A percentile compares a stretch with the other conserved stretches of the same genome.
Conservation (phyloP, 2,888 invertebrate species). For the Alviniconcha strummeri region DNA sequence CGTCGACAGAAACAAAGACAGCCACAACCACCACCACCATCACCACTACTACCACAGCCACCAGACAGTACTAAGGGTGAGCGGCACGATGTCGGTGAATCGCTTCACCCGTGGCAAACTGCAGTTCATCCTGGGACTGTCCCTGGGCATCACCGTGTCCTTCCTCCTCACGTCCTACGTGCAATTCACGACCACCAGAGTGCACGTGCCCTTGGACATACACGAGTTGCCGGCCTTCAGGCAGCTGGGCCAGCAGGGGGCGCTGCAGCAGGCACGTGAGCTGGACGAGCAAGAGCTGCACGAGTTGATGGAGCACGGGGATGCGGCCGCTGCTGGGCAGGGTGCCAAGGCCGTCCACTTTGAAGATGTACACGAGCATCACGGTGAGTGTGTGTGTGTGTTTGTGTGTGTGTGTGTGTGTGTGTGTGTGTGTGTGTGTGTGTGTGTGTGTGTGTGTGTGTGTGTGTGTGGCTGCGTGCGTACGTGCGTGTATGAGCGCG, state of each 20-base stretch:
- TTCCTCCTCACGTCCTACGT: conserved; percentile 17
- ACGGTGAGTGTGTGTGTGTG: no score
- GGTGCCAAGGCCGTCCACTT: no score
- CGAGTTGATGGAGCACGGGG: no score
- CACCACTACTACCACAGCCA: background rate
- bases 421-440: background rate
- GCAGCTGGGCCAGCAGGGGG: no score
- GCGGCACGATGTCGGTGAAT: background rate
- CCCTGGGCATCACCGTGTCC: conserved; percentile 12
- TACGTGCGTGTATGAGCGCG: background rate
- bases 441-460: background rate
- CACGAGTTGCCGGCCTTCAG: no score
- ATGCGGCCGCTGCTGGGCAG: no score
- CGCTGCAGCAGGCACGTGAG: no score
- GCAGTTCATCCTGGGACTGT: conserved; percentile 18
- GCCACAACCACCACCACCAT: background rate
- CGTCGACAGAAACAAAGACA: background rate
- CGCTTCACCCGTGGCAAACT: background rate
- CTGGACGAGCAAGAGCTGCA: no score
- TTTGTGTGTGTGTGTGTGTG: no score
- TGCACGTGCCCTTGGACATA: no score
- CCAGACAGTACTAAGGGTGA: background rate
- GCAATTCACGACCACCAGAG: no score
- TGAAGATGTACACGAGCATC: no score
- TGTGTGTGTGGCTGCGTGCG: background rate